These are phyloP conservation scores for Myotis yumanensis DNA, from an alignment of 2,113 vertebrate species.

Conservation along the genomic window DNA sequence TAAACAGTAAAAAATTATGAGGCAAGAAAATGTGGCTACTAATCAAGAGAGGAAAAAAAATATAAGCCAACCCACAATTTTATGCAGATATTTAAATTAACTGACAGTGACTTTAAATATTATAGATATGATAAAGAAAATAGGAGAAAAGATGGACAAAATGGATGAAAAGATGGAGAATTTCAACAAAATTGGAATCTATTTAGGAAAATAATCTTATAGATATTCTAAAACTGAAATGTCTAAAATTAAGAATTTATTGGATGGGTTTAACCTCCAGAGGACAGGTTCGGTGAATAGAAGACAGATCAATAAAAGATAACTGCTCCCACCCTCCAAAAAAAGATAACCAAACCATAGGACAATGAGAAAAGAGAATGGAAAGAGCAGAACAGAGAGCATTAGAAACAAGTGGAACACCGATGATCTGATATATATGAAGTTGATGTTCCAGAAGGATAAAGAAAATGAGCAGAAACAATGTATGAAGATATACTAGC, in stretches of 20 bases:
- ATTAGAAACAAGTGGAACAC: neutral
- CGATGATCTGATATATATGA: neutral
- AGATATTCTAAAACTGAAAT: slow-evolving; percentile 17
- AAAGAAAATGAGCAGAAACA: neutral
- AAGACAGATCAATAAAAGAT: neutral
- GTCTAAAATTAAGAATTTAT: neutral
- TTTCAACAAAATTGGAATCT: neutral
- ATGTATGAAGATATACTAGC: neutral
- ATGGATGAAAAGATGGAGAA: neutral
- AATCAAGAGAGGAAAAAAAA: neutral
- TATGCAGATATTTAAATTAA: neutral
- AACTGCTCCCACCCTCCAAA: neutral
- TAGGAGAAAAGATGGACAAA: slow-evolving; percentile 20
- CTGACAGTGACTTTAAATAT: neutral
- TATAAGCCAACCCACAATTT: neutral
- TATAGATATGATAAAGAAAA: neutral
- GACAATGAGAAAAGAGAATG: neutral
- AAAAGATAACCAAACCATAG: neutral
- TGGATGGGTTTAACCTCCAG: neutral
- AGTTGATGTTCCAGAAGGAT: neutral
- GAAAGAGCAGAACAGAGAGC: neutral
- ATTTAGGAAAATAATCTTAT: neutral
- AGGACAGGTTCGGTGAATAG: neutral
- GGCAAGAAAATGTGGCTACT: neutral
- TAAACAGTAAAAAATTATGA: neutral